Base-by-base conservation (phyloP, 1,140 invertebrate species). In the Anadara kagoshimensis region DNA sequence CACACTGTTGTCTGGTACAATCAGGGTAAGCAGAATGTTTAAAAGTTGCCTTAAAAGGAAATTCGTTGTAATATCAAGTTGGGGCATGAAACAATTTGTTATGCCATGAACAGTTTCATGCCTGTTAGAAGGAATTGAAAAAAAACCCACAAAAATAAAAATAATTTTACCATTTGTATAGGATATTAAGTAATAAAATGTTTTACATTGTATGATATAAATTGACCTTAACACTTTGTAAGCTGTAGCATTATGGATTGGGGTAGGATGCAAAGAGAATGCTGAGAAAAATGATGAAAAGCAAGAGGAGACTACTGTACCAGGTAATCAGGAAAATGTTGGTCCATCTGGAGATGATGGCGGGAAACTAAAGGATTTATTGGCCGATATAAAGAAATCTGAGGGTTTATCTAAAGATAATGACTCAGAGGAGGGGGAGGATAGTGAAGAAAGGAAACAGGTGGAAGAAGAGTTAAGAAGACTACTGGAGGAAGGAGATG, bases 201-300 rank as follows among this genome's bases (percentile, higher is more conserved):
- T 45, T 58, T 49, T 66, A 3, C n/a, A 18, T 61, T 11, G 0
- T 44, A 44, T 61, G 18, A 58, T 49, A 49, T n/a, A 22, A 51
- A 36, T 11, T 44, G n/a, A 49, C 58, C 68, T 68, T 76, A 65
- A 77, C 57, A 5, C 5, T 20, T 1, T 18, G 1, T 56, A 85
- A 69, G 83, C 82, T 54, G 57, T 84, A 43, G 83, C 82, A 24
- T 65, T 84, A 45, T 85, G 83, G 75, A 67, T 81, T 47, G 71
- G 14, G 58, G 75, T 12, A 62, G 36, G 45, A 26, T 58, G 62
- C 26, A 63, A 20, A 5, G 36, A 20, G 4, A 24, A 18, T 20
- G 4, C 1, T 18, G 53, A 24, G 2, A 3, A 29, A 22, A 47
- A 62, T 45, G n/a, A 45, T 22, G 59, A 47, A 43, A n/a, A 11